Evolutionary conservation across 2,113 vertebrate genomes (phyloP).

Genomic region (Rousettus leschenaultii): DNA sequence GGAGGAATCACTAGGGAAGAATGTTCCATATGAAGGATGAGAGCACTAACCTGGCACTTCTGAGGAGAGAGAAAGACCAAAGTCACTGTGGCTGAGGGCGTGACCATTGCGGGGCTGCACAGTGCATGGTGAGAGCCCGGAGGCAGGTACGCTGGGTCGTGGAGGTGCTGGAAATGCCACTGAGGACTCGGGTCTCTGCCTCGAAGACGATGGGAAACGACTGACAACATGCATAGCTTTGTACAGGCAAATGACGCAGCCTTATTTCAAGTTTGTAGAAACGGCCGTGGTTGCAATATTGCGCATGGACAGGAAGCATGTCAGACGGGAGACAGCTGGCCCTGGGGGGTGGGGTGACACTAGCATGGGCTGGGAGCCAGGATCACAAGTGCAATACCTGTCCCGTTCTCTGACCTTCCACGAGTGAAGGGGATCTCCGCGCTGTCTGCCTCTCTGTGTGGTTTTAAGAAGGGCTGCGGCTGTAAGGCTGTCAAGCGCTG

Average conservation of each 20-base stretch:
- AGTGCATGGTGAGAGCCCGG: not conserved
- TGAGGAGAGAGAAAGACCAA: not conserved
- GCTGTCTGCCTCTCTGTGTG: not conserved
- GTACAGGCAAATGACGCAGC: not conserved
- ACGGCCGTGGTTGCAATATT: accelerated
- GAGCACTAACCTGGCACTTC: not conserved
- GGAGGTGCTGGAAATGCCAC: not conserved
- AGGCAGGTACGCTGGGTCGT: not conserved
- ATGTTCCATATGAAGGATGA: not conserved
- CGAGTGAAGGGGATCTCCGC: not conserved
- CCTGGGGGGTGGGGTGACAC: too few species aligned
- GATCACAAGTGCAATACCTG: too few species aligned
- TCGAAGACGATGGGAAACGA: not conserved
- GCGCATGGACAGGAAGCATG: accelerated
- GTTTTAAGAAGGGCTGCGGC: not conserved
- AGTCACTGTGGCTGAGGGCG: accelerated
- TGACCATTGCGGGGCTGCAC: not conserved
- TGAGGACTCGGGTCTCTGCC: not conserved
- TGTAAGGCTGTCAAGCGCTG: not conserved
- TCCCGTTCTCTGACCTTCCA: not conserved
- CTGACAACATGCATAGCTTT: not conserved
- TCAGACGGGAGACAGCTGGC: not conserved
- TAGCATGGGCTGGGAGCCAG: not conserved
- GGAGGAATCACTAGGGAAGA: not conserved
- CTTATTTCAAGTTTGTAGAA: not conserved